Evolutionary conservation across 2,888 invertebrate genomes (phyloP).

Genomic region (Masnerella sp.): DNA sequence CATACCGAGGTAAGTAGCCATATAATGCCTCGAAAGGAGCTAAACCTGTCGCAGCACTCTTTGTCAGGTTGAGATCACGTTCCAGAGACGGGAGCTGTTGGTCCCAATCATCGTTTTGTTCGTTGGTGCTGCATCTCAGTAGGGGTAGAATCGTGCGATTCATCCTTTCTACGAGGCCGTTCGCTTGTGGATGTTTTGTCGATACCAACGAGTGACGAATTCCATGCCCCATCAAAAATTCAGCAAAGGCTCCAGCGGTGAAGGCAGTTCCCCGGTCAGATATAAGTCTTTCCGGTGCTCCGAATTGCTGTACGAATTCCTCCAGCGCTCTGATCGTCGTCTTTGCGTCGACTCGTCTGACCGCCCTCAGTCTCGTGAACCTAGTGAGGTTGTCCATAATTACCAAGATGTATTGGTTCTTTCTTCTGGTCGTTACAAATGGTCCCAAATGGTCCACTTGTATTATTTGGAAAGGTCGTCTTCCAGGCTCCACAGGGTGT

Average conservation of each 20-base stretch:
- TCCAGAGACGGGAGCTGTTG: not conserved
- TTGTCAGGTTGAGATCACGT: not conserved
- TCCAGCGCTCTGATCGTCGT: not conserved
- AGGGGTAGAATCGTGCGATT: not conserved
- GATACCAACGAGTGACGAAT: conserved; percentile 3
- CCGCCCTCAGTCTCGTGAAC: conserved; percentile 1
- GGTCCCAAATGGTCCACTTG: conserved; percentile 9
- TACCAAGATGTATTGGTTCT: conserved; percentile 3
- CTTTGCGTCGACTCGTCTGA: not conserved
- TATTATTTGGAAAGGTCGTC: not conserved
- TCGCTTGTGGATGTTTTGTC: conserved; percentile 7
- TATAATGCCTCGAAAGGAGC: not conserved
- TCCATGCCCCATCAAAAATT: conserved; percentile 1
- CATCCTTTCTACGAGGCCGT: conserved; percentile 8
- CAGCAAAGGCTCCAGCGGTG: not conserved
- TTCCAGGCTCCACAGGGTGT: conserved; percentile 8
- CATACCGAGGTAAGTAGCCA: not conserved
- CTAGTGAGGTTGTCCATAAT: conserved; percentile 7
- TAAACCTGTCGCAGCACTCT: not conserved
- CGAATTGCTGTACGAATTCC: conserved; percentile 2
- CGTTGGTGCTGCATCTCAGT: not conserved
- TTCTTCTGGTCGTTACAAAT: not conserved
- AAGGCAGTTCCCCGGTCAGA: conserved; percentile 2
- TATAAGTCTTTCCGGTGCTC: conserved; percentile 1
- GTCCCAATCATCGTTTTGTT: not conserved